These are phyloP conservation scores for Maconellicoccus hirsutus DNA, from an alignment of 1,140 invertebrate species.

Conservation along the genomic window DNA sequence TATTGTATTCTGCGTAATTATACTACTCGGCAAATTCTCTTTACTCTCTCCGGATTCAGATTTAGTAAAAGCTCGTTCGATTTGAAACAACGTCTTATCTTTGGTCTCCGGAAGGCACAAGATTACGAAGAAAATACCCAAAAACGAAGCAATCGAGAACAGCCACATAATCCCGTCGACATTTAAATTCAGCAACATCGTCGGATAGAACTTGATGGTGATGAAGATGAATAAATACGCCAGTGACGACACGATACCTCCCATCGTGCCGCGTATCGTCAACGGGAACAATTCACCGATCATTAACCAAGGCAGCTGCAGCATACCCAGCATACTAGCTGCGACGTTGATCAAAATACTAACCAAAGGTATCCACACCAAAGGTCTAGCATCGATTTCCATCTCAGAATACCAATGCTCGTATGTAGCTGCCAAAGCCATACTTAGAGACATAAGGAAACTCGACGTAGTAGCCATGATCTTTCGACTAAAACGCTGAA, in stretches of 20 bases:
- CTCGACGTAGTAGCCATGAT: conserved; percentile 53
- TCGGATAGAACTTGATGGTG: conserved; percentile 55
- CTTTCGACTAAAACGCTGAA: conserved; percentile 54
- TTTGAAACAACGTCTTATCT: conserved; percentile 63
- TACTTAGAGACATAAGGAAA: conserved; percentile 47
- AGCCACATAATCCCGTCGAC: conserved; percentile 61
- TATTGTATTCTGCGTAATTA: not conserved
- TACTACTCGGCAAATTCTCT: conserved; percentile 20
- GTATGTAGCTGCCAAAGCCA: conserved; percentile 38
- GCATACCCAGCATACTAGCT: conserved; percentile 58
- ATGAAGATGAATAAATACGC: conserved; percentile 56
- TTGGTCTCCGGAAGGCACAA: conserved; percentile 65
- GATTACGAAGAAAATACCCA: conserved; percentile 44
- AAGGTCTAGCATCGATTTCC: conserved; percentile 36
- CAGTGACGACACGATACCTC: conserved; percentile 54
- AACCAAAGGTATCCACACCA: conserved; percentile 44
- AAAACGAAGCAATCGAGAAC: conserved; percentile 54
- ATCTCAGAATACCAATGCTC: conserved; percentile 35
- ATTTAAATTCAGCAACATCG: conserved; percentile 42
- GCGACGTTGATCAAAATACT: conserved; percentile 54
- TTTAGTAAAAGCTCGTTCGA: conserved; percentile 47
- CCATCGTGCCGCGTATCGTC: conserved; percentile 50
- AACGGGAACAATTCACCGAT: conserved; percentile 60
- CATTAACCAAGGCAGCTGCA: conserved; percentile 63
- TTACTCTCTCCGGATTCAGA: conserved; percentile 7